phyloP scores from a whole-genome alignment of 2,888 invertebrate genomes.

The Acronicta leporina region DNA sequence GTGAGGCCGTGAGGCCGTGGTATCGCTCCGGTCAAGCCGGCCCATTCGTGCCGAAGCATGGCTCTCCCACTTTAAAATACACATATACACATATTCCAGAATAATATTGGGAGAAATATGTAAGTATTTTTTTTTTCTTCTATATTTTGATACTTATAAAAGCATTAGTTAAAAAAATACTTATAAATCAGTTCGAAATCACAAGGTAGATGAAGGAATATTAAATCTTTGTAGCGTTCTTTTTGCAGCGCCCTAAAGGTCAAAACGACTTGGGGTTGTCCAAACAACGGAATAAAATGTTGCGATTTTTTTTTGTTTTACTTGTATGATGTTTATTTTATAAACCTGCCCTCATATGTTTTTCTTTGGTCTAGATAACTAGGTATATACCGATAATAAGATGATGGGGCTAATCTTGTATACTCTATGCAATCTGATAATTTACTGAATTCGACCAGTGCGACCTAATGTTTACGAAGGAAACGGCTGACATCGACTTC shows the following conservation, averaged over 20 bases:
- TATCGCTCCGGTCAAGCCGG: too few relatives aligned
- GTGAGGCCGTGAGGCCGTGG: too few relatives aligned
- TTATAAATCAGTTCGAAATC: background rate
- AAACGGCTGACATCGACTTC: too few relatives aligned
- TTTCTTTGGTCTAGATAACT: constrained; percentile 18
- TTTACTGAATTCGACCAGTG: constrained; percentile 37
- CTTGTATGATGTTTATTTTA: constrained; percentile 49
- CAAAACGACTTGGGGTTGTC: background rate
- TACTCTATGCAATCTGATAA: constrained; percentile 50
- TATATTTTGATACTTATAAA: too few relatives aligned
- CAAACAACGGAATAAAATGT: constrained; percentile 11
- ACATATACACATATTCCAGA: too few relatives aligned
- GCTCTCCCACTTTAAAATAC: too few relatives aligned
- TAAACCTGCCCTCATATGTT: constrained; percentile 39
- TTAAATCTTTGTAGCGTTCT: background rate
- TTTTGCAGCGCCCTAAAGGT: background rate
- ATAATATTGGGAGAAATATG: too few relatives aligned
- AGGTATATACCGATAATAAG: constrained; percentile 2
- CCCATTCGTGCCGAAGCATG: too few relatives aligned
- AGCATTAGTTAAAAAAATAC: too few relatives aligned
- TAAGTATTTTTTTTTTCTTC: too few relatives aligned
- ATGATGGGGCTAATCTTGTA: too few relatives aligned
- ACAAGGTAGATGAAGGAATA: background rate
- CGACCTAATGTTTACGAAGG: constrained; percentile 5
- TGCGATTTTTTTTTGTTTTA: constrained; percentile 34